Base-by-base conservation (phyloP, 2,888 invertebrate genomes). In the Pegoplata infirma region DNA sequence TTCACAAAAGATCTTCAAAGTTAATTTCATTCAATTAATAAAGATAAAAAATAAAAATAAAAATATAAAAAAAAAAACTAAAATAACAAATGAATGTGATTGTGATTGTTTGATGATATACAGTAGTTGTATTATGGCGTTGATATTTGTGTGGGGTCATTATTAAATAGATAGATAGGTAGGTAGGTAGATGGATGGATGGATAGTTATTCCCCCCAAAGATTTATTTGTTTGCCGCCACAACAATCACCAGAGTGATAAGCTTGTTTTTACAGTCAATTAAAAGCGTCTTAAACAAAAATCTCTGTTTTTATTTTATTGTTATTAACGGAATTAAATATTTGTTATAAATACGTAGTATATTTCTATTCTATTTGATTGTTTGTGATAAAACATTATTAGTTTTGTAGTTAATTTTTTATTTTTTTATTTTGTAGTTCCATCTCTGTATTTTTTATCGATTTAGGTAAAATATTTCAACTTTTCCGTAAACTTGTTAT, bases 211-310 rank as follows among this genome's bases (percentile, higher is more conserved):
- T 21, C 49, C 44, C 25, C 12, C 36, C 36, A 17, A 46, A 69
- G 23, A 66, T 66, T 69, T 75, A 63, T 51, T 67, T 66, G 49
- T 66, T 61, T 40, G 17, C 36, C 16, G 61, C 40, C 47, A 12
- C 40, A 61, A 23, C 63, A 63, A 51, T 49, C 28, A 47, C 14
- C 47, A 19, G 16, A 51, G 67, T 69, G 76, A 58, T 78, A 74
- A 76, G 75, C 74, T 72, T 64, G 44, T 73, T 79, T 73, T 75
- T 80, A 81, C 63, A 64, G 79, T 66, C 76, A 80, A 81, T 81
- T 80, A 80, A 78, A 81, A 76, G 67, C 72, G 66, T 66, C 72
- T 74, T 76, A 81, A 75, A 69, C 53, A 51, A 36, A 72, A 77
- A 19, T 71, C 56, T 71, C 69, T 69, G 44, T 68, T 72, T 64